Evolutionary conservation across 2,888 invertebrate genomes (phyloP).

Genomic region (Eristalis tenax): DNA sequence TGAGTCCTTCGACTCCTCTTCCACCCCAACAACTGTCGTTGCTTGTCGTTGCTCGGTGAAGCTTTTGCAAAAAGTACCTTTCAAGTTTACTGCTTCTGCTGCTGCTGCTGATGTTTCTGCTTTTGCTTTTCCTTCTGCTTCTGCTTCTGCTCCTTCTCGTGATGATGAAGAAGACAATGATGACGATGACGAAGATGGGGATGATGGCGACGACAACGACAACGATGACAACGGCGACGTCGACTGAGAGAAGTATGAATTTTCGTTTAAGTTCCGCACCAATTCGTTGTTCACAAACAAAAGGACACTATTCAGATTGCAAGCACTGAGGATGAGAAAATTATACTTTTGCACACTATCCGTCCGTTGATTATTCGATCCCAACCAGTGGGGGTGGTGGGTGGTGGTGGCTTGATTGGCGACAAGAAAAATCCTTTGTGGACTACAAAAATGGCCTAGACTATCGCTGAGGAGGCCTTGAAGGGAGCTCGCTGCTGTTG

Average conservation of each 20-base stretch:
- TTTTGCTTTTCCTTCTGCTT: slow-evolving; percentile 3
- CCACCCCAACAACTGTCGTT: background rate
- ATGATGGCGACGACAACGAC: background rate
- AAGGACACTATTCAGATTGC: slow-evolving; percentile 57
- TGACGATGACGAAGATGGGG: background rate
- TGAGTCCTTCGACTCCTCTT: slow-evolving; percentile 12
- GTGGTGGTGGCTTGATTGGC: slow-evolving; percentile 35
- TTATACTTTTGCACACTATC: slow-evolving; percentile 67
- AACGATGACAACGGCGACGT: background rate
- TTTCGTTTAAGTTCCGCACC: slow-evolving; percentile 69
- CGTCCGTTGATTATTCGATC: slow-evolving; percentile 54
- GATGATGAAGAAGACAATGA: slow-evolving; percentile 17
- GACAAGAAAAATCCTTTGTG: slow-evolving; percentile 55
- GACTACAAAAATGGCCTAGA: slow-evolving; percentile 52
- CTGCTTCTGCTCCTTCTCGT: background rate
- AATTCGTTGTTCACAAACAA: slow-evolving; percentile 73
- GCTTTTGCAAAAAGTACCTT: slow-evolving; percentile 58
- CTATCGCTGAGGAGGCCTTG: slow-evolving; percentile 59
- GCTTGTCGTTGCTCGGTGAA: background rate
- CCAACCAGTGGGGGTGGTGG: slow-evolving; percentile 56
- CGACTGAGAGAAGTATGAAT: slow-evolving; percentile 43
- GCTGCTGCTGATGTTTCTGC: slow-evolving; percentile 1
- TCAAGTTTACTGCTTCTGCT: slow-evolving; percentile 28
- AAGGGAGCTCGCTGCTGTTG: slow-evolving; percentile 37
- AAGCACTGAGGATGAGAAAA: slow-evolving; percentile 64